Evolutionary conservation across 2,888 invertebrate genomes (phyloP).

Genomic region (Neocrepidodera transversa): DNA sequence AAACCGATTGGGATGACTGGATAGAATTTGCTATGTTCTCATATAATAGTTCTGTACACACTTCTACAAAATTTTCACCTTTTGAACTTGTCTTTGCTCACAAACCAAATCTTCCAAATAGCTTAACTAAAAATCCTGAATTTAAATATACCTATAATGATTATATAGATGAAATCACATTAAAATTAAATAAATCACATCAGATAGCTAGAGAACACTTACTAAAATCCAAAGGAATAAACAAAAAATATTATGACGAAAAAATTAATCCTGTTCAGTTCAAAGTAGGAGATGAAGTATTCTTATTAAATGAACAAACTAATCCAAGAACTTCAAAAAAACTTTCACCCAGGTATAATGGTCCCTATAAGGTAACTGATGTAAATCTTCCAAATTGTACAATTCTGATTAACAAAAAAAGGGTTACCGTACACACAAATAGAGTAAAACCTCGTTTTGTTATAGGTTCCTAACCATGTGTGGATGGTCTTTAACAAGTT

Average conservation of each 20-base stretch:
- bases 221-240: slow-evolving; percentile 28
- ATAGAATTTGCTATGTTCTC: slow-evolving; percentile 14
- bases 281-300: slow-evolving; percentile 29
- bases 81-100: slow-evolving; percentile 20
- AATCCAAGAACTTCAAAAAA: slow-evolving; percentile 31
- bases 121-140: slow-evolving; percentile 34
- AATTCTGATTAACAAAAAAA: not conserved
- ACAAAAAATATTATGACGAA: slow-evolving; percentile 44
- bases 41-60: slow-evolving; percentile 1
- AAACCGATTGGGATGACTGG: slow-evolving; percentile 46
- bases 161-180: slow-evolving; percentile 36
- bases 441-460: not conserved
- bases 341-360: slow-evolving; percentile 29
- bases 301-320: slow-evolving; percentile 24
- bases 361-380: slow-evolving; percentile 29
- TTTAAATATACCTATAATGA: slow-evolving; percentile 46
- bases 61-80: slow-evolving; percentile 23
- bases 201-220: slow-evolving; percentile 38
- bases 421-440: not conserved
- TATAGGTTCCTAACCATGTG: not conserved
- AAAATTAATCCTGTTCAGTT: slow-evolving; percentile 24
- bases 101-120: slow-evolving; percentile 21
- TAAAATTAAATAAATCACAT: slow-evolving; percentile 39
- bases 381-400: slow-evolving; percentile 23
- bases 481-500: not conserved